phyloP scores from a whole-genome alignment of 2,113 vertebrate species.

The Mobula hypostoma region DNA sequence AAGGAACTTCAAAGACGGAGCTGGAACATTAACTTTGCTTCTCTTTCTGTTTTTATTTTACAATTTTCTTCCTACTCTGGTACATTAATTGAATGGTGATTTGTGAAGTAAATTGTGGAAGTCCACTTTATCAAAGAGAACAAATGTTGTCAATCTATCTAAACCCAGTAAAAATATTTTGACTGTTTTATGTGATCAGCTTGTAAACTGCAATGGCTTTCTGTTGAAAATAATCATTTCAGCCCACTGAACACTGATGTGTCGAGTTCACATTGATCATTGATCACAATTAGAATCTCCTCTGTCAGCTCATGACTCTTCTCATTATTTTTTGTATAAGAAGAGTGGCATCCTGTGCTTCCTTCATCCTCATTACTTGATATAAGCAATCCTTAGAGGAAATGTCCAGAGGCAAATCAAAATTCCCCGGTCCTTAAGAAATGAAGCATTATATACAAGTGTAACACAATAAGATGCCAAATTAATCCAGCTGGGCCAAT shows the following conservation, averaged over 20 bases:
- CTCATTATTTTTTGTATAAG: conserved; percentile 9
- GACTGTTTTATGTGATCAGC: not conserved
- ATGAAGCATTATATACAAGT: conserved; percentile 52
- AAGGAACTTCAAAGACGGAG: too few relatives aligned
- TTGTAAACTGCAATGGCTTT: not conserved
- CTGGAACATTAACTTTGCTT: too few relatives aligned
- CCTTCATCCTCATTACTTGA: conserved; percentile 30
- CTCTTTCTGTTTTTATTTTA: too few relatives aligned
- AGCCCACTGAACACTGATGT: not conserved
- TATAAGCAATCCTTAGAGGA: conserved; percentile 47
- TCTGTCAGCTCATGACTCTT: conserved; percentile 20
- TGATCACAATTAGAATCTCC: not conserved
- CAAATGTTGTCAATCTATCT: not conserved
- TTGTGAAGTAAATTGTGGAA: not conserved
- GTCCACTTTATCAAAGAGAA: not conserved
- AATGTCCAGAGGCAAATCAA: conserved; percentile 49
- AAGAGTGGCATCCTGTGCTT: not conserved
- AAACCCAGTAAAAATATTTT: not conserved
- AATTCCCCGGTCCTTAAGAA: conserved; percentile 54
- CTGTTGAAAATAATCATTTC: conserved; percentile 18
- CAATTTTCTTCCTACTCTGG: not conserved
- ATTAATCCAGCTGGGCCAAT: conserved; percentile 75
- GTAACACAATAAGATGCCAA: conserved; percentile 61
- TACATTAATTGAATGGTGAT: not conserved
- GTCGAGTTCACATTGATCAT: conserved; percentile 13